Base-by-base conservation (phyloP, 2,797 vertebrate genomes). In the Lagocephalus sceleratus region DNA sequence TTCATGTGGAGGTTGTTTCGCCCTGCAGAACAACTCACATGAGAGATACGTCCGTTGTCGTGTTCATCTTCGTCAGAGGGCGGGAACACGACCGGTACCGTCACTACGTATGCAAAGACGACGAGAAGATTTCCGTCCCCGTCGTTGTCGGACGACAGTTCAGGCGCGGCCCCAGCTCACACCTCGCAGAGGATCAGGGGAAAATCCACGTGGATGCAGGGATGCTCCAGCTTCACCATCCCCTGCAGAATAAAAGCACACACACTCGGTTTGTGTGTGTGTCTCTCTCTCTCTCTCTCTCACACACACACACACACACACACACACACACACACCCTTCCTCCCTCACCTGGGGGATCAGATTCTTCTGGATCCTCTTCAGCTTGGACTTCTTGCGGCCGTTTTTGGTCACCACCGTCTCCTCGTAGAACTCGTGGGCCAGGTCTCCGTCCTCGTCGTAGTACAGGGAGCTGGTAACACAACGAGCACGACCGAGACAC, bases 351-450 rank as follows among this genome's bases (percentile, higher is more conserved):
- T 99, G 97, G 87, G 97, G 95, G 88, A 95, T 92, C 77, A 99
- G 89, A 80, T 98, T 98, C 87, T 96, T 98, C 68, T 96, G 93
- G 57, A 98, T 94, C 76, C 94, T 92, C 89, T 94, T 98, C 88
- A 99, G 93, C 86, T 98, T 98, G 57, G 95, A 95, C 54, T 92
- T 94, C 80, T 93, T 97, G 63, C 94, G 92, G 47, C 96, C 96
- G 0, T 98, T 98, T 92, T 96, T 97, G 50, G 94, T 97, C 80
- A 98, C 91, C 79, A 99, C 91, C 6, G 92, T 98, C 88, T 98
- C 96, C 79, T 98, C 97, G 0, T 98, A 98, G 88, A 98, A 99
- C 63, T 99, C 96, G 23, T 98, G 97, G 44, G 97, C 97, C n/a
- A 99, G 91, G 68, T 99, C 97, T 1, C 96, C 97, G 2, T 99